A percentile compares a stretch with the other conserved stretches of the same genome.
Evolutionary conservation across 2,888 invertebrate genomes (phyloP).

Genomic region (Halictus ligatus): DNA sequence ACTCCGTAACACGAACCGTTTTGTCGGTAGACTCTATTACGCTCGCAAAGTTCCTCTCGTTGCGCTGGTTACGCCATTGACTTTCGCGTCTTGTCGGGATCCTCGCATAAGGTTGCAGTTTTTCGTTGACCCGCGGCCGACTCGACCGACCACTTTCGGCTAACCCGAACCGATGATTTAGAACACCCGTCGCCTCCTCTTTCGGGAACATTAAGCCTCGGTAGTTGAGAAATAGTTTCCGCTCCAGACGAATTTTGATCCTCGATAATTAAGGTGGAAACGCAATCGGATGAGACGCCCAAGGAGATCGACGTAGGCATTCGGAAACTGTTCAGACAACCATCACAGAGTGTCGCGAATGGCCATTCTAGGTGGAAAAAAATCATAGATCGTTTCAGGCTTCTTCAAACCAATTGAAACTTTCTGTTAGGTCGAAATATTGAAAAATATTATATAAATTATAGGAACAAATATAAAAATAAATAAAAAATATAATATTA

Average conservation of each 20-base stretch:
- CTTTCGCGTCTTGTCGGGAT: constrained; percentile 18
- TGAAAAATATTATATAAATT: too few relatives aligned
- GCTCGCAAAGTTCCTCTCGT: not conserved
- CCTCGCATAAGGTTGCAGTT: constrained; percentile 17
- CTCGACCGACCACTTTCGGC: constrained; percentile 8
- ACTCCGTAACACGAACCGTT: constrained; percentile 27
- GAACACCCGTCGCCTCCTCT: not conserved
- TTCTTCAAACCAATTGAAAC: too few relatives aligned
- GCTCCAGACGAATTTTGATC: not conserved
- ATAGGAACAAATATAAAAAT: too few relatives aligned
- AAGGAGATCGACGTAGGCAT: not conserved
- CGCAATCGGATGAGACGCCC: not conserved
- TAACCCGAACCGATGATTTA: constrained; percentile 9
- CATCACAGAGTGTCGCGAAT: not conserved
- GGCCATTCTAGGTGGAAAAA: too few relatives aligned
- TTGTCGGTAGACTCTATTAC: not conserved
- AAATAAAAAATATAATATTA: too few relatives aligned
- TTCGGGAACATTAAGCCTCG: not conserved
- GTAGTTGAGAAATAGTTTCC: not conserved
- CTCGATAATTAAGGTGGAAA: not conserved
- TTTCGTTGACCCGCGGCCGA: constrained; percentile 11
- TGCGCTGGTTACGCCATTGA: constrained; percentile 10
- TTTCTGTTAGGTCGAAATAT: too few relatives aligned
- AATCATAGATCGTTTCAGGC: too few relatives aligned
- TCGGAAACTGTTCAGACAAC: not conserved